phyloP scores from a whole-genome alignment of 2,797 vertebrate species.

The Etheostoma perlongum region DNA sequence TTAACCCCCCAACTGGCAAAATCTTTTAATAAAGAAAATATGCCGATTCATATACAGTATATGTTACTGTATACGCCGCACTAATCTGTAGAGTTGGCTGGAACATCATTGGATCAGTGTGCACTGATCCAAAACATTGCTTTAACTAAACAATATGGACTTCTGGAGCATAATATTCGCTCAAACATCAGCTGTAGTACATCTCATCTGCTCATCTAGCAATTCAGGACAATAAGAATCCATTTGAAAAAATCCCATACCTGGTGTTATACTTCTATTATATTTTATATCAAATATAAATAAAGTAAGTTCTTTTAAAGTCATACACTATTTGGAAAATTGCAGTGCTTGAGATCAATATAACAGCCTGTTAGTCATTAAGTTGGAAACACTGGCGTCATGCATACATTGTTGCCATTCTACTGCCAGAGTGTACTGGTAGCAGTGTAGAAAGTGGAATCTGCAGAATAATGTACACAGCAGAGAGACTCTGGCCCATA shows the following conservation, averaged over 20 bases:
- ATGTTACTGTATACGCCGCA: background rate
- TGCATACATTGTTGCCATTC: background rate
- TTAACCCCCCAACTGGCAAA: background rate
- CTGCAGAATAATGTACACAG: constrained; percentile 45
- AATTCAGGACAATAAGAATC: constrained; percentile 23
- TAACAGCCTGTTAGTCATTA: constrained; percentile 13
- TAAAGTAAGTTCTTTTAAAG: constrained; percentile 1
- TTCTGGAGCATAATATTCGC: background rate
- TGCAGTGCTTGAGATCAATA: background rate
- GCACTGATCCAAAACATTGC: background rate
- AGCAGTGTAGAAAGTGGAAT: constrained; percentile 19
- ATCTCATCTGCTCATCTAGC: constrained; percentile 2
- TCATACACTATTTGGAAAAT: background rate
- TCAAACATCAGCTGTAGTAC: background rate
- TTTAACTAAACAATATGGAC: background rate
- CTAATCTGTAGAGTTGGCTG: background rate
- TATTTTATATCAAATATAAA: constrained; percentile 4
- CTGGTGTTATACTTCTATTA: constrained; percentile 6
- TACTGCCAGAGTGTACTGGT: constrained; percentile 14
- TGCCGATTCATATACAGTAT: background rate
- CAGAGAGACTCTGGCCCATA: constrained; percentile 23
- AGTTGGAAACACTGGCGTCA: background rate
- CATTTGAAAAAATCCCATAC: background rate
- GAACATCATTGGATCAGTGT: background rate
- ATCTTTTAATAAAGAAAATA: constrained; percentile 3